Evolutionary conservation across 2,888 invertebrate genomes (phyloP).

Genomic region (Anarsia innoxiella): DNA sequence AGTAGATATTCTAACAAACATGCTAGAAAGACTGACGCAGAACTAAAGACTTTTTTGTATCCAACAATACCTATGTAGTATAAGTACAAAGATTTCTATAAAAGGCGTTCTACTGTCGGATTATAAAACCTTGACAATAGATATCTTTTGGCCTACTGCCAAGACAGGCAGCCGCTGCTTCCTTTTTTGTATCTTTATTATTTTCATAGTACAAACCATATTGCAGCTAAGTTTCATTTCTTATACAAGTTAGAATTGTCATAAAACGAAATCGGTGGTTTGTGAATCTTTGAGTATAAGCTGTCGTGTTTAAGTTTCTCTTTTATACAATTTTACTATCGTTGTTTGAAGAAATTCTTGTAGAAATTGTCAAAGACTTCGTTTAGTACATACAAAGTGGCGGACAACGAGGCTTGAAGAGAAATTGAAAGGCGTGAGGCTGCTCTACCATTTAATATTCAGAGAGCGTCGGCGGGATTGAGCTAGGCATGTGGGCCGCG

Average conservation of each 20-base stretch:
- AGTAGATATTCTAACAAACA: no score
- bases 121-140: conserved; percentile 6
- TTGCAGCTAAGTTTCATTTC: no score
- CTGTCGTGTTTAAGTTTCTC: no score
- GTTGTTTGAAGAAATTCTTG: conserved; percentile 29
- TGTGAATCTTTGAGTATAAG: no score
- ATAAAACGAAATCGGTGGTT: no score
- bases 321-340: conserved; percentile 12
- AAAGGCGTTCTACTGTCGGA: background rate
- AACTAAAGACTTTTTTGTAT: background rate
- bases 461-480: conserved; percentile 53
- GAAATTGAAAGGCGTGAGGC: conserved; percentile 52
- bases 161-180: conserved; percentile 7
- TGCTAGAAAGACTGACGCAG: background rate
- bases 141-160: conserved; percentile 8
- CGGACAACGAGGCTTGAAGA: conserved; percentile 33
- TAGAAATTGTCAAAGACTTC: conserved; percentile 18
- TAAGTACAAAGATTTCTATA: no score
- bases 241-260: no score
- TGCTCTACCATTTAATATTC: conserved; percentile 55
- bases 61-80: no score
- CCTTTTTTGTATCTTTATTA: background rate
- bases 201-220: no score
- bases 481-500: conserved; percentile 56
- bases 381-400: conserved; percentile 36